Percentiles rank a stretch among this genome's conserved stretches.
Evolutionary conservation across 2,888 invertebrate genomes (phyloP).

Genomic region (Idaea aversata): DNA sequence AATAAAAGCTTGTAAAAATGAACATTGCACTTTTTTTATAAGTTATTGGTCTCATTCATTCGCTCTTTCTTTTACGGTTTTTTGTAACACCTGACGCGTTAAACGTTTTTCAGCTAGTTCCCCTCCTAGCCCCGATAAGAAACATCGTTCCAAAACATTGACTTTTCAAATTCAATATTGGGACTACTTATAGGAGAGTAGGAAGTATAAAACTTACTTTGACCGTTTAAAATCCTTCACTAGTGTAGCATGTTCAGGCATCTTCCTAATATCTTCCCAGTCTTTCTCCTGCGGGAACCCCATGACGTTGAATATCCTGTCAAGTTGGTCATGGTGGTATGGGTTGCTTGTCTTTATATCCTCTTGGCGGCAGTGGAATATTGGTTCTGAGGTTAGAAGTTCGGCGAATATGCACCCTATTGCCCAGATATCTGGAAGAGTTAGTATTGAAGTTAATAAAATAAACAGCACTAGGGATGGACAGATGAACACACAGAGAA

Average conservation of each 20-base stretch:
- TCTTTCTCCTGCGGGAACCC: constrained; percentile 98
- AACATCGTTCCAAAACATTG: too few species aligned
- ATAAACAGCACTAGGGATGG: too few species aligned
- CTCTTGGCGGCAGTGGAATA: constrained; percentile 99
- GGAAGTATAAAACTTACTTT: constrained; percentile 80
- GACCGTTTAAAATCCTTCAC: constrained; percentile 97
- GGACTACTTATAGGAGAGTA: too few species aligned
- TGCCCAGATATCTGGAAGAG: constrained; percentile 94
- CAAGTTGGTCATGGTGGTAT: constrained; percentile 99
- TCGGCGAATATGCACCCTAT: constrained; percentile 99
- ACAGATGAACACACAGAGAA: too few species aligned
- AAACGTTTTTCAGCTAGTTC: too few species aligned
- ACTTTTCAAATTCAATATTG: too few species aligned
- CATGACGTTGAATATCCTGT: constrained; percentile 99
- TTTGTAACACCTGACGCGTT: too few species aligned
- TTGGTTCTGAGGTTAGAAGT: constrained; percentile 98
- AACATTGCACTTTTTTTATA: too few species aligned
- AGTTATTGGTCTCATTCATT: too few species aligned
- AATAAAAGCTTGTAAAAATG: too few species aligned
- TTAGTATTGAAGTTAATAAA: not conserved
- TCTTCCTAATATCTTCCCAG: constrained; percentile 99
- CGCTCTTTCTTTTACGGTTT: too few species aligned
- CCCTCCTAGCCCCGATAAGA: too few species aligned
- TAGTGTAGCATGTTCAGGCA: constrained; percentile 98
- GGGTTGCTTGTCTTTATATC: constrained; percentile 99